Conservation (phyloP, 2,113 vertebrate species). For the Phaethon lepturus region DNA sequence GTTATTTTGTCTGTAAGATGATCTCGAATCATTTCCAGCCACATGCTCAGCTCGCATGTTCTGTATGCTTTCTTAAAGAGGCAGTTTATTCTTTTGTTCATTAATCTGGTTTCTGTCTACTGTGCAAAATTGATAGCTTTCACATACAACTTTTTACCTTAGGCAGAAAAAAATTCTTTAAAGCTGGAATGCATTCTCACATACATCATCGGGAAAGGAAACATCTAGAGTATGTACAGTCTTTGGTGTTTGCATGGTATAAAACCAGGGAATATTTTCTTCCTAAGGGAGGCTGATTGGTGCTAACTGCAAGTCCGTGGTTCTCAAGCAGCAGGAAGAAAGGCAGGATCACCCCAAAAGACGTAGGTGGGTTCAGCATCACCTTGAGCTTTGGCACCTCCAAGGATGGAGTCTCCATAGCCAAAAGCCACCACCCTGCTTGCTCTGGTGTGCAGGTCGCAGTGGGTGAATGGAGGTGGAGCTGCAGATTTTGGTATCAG, state of each 20-base stretch:
- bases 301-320: background rate
- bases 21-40: background rate
- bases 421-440: background rate
- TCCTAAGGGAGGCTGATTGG: background rate
- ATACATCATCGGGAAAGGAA: background rate
- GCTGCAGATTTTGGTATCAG: background rate
- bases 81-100: constrained; percentile 19
- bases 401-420: background rate
- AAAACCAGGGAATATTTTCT: background rate
- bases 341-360: background rate
- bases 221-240: background rate
- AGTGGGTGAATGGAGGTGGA: background rate
- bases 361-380: background rate
- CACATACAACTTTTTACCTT: background rate
- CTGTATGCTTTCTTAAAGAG: background rate
- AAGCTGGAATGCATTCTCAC: background rate
- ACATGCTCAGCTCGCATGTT: background rate
- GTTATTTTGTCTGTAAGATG: background rate
- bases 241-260: background rate
- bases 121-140: constrained; percentile 13
- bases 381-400: background rate
- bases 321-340: background rate
- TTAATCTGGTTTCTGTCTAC: constrained; percentile 24
- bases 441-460: too few relatives aligned
- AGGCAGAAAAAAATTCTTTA: background rate